These are phyloP conservation scores for Seriola quinqueradiata DNA, from an alignment of 2,113 vertebrate genomes.

Conservation along the genomic window DNA sequence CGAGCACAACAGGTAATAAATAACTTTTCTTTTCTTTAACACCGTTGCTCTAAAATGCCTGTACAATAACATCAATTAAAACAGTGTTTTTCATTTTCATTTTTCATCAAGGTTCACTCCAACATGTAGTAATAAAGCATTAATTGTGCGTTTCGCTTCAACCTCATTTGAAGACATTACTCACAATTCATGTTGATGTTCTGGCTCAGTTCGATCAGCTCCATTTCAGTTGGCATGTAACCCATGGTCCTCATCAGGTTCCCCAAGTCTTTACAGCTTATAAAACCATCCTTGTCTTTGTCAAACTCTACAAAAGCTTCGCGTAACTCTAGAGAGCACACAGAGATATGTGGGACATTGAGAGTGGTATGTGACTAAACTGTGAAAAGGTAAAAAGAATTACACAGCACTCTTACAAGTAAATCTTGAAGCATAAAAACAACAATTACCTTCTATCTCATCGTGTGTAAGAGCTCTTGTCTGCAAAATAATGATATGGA, in stretches of 20 bases:
- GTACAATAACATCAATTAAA: no score
- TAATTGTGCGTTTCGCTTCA: not conserved
- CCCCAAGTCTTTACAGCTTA: slow-evolving; percentile 95
- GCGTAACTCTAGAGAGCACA: slow-evolving; percentile 87
- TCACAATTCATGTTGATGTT: slow-evolving; percentile 99
- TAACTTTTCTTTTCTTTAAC: no score
- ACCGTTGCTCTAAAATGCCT: no score
- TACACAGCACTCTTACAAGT: not conserved
- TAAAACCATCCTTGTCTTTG: slow-evolving; percentile 95
- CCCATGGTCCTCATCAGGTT: slow-evolving; percentile 99
- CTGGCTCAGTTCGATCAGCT: slow-evolving; percentile 95
- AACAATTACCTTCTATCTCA: slow-evolving; percentile 81
- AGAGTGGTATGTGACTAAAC: not conserved
- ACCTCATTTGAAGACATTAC: slow-evolving; percentile 49
- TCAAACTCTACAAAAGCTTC: slow-evolving; percentile 97
- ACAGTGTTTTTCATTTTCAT: no score
- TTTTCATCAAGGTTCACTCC: not conserved
- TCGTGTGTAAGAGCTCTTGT: slow-evolving; percentile 73
- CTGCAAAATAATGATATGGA: slow-evolving; percentile 68
- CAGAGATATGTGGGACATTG: not conserved
- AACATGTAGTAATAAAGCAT: not conserved
- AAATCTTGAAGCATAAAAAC: not conserved
- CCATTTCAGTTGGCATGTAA: slow-evolving; percentile 99
- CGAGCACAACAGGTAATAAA: no score
- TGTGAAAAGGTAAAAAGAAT: not conserved